phyloP scores from a whole-genome alignment of 2,888 invertebrate species.

The Agriotes lineatus region DNA sequence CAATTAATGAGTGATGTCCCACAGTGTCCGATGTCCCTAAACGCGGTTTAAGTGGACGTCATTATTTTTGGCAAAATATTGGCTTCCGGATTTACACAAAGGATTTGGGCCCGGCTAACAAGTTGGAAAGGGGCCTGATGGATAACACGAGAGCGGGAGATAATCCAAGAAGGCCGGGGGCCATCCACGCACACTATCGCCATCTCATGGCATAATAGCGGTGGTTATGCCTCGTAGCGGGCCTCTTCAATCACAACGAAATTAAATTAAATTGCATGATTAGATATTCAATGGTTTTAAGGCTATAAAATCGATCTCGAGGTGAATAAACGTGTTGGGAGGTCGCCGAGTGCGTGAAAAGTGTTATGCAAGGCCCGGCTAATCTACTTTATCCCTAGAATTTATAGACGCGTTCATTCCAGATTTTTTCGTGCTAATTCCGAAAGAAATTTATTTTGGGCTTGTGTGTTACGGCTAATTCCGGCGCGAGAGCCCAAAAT shows the following conservation, averaged over 20 bases:
- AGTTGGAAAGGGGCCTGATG: slow-evolving; percentile 12
- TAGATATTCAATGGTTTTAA: slow-evolving; percentile 44
- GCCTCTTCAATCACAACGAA: slow-evolving; percentile 43
- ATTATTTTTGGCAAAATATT: slow-evolving; percentile 11
- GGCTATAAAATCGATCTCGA: slow-evolving; percentile 44
- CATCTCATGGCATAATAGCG: slow-evolving; percentile 31
- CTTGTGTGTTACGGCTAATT: too few relatives aligned
- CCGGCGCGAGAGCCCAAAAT: too few relatives aligned
- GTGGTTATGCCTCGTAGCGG: slow-evolving; percentile 33
- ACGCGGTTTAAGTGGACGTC: slow-evolving; percentile 7
- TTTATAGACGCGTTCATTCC: too few relatives aligned
- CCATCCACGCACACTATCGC: slow-evolving; percentile 28
- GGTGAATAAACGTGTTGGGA: slow-evolving; percentile 49
- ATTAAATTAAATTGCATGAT: slow-evolving; percentile 49
- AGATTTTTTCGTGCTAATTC: too few relatives aligned
- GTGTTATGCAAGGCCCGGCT: slow-evolving; percentile 27
- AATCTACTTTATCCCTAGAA: background rate
- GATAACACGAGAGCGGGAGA: slow-evolving; percentile 6
- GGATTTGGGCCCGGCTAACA: background rate
- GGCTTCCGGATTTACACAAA: slow-evolving; percentile 10
- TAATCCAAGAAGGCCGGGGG: slow-evolving; percentile 27
- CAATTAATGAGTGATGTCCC: background rate
- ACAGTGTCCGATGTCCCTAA: background rate
- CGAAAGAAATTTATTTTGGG: too few relatives aligned
- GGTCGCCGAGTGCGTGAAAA: slow-evolving; percentile 40